phyloP scores from a whole-genome alignment of 2,888 invertebrate species.

The Willowsia nigromaculata region DNA sequence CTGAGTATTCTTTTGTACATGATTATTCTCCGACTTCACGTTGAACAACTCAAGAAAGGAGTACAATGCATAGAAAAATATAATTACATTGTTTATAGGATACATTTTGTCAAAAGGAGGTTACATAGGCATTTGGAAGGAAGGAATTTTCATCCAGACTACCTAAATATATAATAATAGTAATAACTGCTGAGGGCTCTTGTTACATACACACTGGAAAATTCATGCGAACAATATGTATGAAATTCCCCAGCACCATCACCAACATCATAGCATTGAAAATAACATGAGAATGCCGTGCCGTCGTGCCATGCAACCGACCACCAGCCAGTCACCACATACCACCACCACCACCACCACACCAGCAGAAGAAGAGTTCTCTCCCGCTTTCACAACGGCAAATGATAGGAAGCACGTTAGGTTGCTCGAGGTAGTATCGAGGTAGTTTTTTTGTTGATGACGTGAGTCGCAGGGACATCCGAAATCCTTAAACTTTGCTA shows the following conservation, averaged over 20 bases:
- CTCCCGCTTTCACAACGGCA: conserved; percentile 63
- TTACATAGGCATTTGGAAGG: not conserved
- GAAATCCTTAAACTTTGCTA: conserved; percentile 70
- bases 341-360: conserved; percentile 24
- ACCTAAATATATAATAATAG: not conserved
- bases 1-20: not conserved
- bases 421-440: conserved; percentile 42
- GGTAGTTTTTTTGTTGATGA: conserved; percentile 56
- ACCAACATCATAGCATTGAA: not conserved
- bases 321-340: conserved; percentile 14
- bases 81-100: not conserved
- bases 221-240: not conserved
- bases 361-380: conserved; percentile 2
- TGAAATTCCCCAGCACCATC: not conserved
- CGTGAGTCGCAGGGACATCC: conserved; percentile 72
- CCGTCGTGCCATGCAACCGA: conserved; percentile 37
- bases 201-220: conserved; percentile 9
- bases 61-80: not conserved
- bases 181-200: conserved; percentile 30
- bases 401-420: conserved; percentile 56
- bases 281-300: conserved; percentile 38
- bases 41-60: not conserved
- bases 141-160: not conserved
- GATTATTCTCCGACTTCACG: not conserved
- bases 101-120: not conserved